These are phyloP conservation scores for Drosophila niveifrons DNA, from an alignment of 2,888 invertebrate genomes.

Conservation along the genomic window DNA sequence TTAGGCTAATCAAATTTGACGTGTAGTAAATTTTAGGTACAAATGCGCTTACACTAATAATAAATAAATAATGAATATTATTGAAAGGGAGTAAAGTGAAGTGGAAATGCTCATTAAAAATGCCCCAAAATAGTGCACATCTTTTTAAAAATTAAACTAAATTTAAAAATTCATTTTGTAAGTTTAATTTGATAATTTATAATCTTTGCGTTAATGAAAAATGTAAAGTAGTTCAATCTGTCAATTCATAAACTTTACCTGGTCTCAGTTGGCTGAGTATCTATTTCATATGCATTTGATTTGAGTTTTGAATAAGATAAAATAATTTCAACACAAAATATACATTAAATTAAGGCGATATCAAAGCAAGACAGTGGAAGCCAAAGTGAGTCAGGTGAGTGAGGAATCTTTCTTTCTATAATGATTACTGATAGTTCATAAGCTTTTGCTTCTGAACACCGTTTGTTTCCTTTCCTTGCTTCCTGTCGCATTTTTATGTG, in stretches of 20 bases:
- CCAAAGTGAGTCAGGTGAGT: constrained; percentile 32
- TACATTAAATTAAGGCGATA: background rate
- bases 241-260: background rate
- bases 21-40: no score
- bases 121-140: no score
- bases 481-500: constrained; percentile 33
- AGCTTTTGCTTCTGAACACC: background rate
- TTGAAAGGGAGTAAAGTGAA: no score
- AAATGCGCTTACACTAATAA: no score
- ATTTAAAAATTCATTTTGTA: no score
- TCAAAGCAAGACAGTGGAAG: background rate
- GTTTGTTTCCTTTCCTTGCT: background rate
- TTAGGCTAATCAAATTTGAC: no score
- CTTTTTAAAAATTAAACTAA: no score
- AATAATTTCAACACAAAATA: background rate
- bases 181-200: no score
- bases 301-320: background rate
- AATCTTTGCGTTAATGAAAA: no score
- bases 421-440: constrained; percentile 5
- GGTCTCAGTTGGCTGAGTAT: constrained; percentile 3
- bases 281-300: background rate
- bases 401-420: background rate
- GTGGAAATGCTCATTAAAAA: no score
- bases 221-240: no score
- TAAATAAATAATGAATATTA: no score